These are phyloP conservation scores for Cataglyphis livida DNA, from an alignment of 2,888 invertebrate genomes.

Conservation along the genomic window DNA sequence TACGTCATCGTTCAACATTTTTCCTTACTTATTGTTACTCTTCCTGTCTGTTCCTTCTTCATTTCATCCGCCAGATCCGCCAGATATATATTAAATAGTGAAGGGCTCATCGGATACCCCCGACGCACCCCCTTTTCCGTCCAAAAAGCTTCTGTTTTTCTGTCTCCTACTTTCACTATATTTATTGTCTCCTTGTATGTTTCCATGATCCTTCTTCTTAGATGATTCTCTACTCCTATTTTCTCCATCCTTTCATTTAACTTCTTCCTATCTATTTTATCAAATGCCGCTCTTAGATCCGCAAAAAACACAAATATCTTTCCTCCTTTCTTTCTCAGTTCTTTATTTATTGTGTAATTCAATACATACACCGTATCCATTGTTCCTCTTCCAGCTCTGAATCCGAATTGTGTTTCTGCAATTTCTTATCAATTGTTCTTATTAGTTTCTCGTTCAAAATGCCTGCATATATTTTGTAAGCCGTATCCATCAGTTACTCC, in stretches of 20 bases:
- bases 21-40: background rate
- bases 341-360: constrained; percentile 13
- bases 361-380: background rate
- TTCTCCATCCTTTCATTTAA: background rate
- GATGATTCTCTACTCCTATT: background rate
- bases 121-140: background rate
- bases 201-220: background rate
- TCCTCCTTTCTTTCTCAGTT: constrained; percentile 13
- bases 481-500: constrained; percentile 15
- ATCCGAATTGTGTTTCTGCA: constrained; percentile 34
- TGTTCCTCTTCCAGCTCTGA: constrained; percentile 18
- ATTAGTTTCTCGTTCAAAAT: background rate
- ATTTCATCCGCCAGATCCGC: too few species aligned
- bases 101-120: too few species aligned
- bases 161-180: background rate
- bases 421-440: background rate
- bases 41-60: too few species aligned
- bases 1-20: background rate
- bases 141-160: background rate
- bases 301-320: constrained; percentile 27
- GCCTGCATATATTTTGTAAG: background rate
- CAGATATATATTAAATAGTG: too few species aligned
- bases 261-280: constrained; percentile 11
- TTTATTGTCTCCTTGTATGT: background rate
- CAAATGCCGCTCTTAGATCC: constrained; percentile 21